A percentile compares a stretch with the other conserved stretches of the same genome.
These are phyloP conservation scores for Morone saxatilis DNA, from an alignment of 2,113 vertebrate genomes.

Conservation along the genomic window DNA sequence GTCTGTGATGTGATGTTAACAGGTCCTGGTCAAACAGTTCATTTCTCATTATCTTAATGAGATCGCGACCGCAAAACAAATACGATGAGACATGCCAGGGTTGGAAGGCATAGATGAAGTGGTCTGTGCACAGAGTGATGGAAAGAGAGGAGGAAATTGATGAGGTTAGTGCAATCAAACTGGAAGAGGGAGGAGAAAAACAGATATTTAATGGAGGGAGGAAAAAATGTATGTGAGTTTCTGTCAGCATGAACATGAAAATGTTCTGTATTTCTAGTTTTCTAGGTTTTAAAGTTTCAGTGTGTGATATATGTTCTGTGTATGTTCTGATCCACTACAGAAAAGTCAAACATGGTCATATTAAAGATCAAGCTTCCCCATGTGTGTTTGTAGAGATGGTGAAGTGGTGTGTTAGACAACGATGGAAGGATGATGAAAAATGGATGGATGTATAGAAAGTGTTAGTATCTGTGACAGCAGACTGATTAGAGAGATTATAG, in stretches of 20 bases:
- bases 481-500: slow-evolving; percentile 59
- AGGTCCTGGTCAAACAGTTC: slow-evolving; percentile 69
- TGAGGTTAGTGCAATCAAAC: slow-evolving; percentile 28
- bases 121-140: slow-evolving; percentile 27
- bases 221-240: not conserved
- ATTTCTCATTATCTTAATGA: slow-evolving; percentile 79
- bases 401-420: slow-evolving; percentile 9
- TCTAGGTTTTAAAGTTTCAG: not conserved
- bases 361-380: not conserved
- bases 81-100: slow-evolving; percentile 44
- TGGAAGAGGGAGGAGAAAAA: not conserved
- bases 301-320: not conserved
- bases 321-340: not conserved
- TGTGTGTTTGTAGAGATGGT: not conserved
- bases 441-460: slow-evolving; percentile 42
- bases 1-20: slow-evolving; percentile 62
- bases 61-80: slow-evolving; percentile 70
- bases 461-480: slow-evolving; percentile 33
- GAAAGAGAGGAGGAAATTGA: slow-evolving; percentile 37
- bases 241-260: not conserved
- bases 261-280: not conserved
- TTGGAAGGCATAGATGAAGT: slow-evolving; percentile 50
- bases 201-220: slow-evolving; percentile 2
- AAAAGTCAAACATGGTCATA: not conserved
- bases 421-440: slow-evolving; percentile 43